phyloP scores from a whole-genome alignment of 1,140 invertebrate species.

The Muscidifurax raptorellus region DNA sequence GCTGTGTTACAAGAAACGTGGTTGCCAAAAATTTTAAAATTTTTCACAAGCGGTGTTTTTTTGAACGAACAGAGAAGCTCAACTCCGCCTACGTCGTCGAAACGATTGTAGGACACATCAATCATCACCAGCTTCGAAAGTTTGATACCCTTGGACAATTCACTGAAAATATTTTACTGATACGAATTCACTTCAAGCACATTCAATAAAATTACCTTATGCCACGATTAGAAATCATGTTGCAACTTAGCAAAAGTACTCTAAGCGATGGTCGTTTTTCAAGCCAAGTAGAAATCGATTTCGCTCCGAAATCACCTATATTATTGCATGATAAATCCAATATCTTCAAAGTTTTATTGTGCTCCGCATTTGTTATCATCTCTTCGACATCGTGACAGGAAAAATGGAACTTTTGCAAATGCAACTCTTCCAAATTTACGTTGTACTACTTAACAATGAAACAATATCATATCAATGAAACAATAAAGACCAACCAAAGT shows the following conservation, averaged over 20 bases:
- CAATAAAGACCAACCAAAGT: background rate
- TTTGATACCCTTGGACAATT: conserved; percentile 74
- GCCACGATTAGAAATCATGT: conserved; percentile 75
- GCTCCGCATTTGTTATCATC: conserved; percentile 72
- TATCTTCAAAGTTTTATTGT: conserved; percentile 74
- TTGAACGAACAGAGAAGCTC: conserved; percentile 77
- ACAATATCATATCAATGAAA: background rate
- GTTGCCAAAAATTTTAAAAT: conserved; percentile 78
- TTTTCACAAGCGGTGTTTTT: conserved; percentile 73
- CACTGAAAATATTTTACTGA: conserved; percentile 59
- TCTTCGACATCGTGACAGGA: conserved; percentile 77
- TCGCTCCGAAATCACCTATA: conserved; percentile 76
- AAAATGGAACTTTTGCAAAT: conserved; percentile 78
- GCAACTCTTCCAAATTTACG: conserved; percentile 73
- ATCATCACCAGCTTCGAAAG: conserved; percentile 76
- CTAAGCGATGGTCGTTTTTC: conserved; percentile 70
- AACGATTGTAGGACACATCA: conserved; percentile 76
- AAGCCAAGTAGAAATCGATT: conserved; percentile 76
- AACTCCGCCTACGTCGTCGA: conserved; percentile 73
- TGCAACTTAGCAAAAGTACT: conserved; percentile 73
- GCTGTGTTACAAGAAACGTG: conserved; percentile 68
- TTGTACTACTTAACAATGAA: conserved; percentile 67
- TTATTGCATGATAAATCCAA: conserved; percentile 78
- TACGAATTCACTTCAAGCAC: background rate
- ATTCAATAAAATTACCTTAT: conserved; percentile 66